Evolutionary conservation across 2,797 vertebrate species (phyloP), one percentile per base, ranked within the genome.

Genomic region (Enteromius fasciolatus): DNA sequence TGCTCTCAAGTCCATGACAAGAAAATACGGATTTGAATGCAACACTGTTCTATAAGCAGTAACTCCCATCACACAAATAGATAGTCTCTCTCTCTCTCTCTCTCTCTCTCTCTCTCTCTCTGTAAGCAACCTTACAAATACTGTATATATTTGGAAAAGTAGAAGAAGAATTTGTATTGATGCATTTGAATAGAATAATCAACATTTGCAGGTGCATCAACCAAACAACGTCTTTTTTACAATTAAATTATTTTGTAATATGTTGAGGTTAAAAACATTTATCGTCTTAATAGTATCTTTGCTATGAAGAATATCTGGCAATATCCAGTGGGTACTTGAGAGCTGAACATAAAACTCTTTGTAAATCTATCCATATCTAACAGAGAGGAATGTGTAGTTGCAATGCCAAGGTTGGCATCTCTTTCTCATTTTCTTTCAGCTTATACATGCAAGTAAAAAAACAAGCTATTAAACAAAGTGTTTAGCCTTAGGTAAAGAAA

Each of bases 361-460:
- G 28, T 84, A 77, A 84, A 81, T 82, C 50, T 68, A 69, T 68
- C 85, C 81, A 68, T 84, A 88, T 83, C 85, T 81, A 87, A 87
- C 36, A 78, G 31, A 75, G 36, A 79, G 67, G 83, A 87, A 87
- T 87, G 82, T 76, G 79, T 33, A 77, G 41, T 74, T 85, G 80
- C 75, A 20, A 85, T 81, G 57, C 83, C 85, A 84, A 78, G 63
- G 7, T 75, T 83, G 86, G 81, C 76, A 68, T 25, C 57, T 20
- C 33, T 87, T 41, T 39, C 41, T 28, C 14, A 25, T 59, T 52
- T 83, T 50, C 78, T 48, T 57, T 31, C 18, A 54, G 17, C 3
- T 81, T 9, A 25, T 6, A 36, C 44, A 66, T 41, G 72, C 28
- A 52, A 81, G 10, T 23, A 50, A 63, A 69, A 61, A 72, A 80